Evolutionary conservation across 2,797 vertebrate genomes (phyloP).

Genomic region (Danio choprae): DNA sequence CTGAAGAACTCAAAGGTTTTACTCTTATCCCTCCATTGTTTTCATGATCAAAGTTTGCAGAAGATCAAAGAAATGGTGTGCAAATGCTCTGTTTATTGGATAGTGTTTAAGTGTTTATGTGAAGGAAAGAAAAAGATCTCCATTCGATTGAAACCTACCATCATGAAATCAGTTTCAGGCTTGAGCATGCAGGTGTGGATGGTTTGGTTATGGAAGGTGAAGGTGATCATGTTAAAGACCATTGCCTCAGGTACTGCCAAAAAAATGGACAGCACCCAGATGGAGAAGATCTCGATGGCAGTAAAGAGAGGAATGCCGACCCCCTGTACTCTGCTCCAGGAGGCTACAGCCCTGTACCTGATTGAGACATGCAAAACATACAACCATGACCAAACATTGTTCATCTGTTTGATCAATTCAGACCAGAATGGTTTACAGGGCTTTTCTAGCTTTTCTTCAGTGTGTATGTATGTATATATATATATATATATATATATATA

Average conservation of each 20-base stretch:
- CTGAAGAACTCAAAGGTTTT: conserved; percentile 15
- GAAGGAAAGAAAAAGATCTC: conserved; percentile 1
- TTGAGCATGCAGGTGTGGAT: conserved; percentile 88
- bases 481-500: no score
- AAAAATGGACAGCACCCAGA: conserved; percentile 92
- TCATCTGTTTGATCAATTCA: neutral
- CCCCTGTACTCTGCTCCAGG: conserved; percentile 97
- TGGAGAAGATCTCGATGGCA: conserved; percentile 89
- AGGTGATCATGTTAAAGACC: conserved; percentile 83
- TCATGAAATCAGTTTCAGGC: conserved; percentile 77
- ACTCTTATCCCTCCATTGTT: neutral
- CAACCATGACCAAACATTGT: neutral
- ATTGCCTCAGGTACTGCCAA: conserved; percentile 95
- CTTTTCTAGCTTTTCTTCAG: no score
- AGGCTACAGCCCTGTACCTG: conserved; percentile 96
- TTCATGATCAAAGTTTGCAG: conserved; percentile 13
- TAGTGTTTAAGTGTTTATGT: conserved; percentile 21
- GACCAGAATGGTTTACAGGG: neutral
- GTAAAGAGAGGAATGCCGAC: conserved; percentile 93
- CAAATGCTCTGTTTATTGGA: conserved; percentile 4
- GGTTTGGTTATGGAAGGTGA: conserved; percentile 77
- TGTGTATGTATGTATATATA: no score
- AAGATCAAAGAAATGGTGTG: conserved; percentile 22
- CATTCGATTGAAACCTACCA: conserved; percentile 70
- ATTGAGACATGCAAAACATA: conserved; percentile 47